phyloP scores from a whole-genome alignment of 2,113 vertebrate species.

The Pholis gunnellus region DNA sequence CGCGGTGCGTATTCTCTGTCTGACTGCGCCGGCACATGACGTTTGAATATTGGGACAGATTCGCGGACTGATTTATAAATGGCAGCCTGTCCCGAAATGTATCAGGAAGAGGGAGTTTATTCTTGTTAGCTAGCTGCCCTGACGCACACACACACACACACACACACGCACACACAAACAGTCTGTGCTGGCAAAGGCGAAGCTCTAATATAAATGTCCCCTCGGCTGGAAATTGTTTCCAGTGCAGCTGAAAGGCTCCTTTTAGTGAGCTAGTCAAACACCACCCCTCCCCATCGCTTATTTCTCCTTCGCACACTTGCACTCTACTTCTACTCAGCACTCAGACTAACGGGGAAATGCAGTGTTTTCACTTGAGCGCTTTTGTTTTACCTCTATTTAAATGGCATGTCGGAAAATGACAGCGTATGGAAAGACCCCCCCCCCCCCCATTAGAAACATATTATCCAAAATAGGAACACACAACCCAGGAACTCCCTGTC shows the following conservation, averaged over 20 bases:
- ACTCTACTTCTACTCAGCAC: conserved; percentile 23
- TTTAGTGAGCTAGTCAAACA: conserved; percentile 78
- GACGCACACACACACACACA: conserved; percentile 27
- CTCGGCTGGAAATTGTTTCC: conserved; percentile 82
- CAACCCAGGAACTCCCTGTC: neutral
- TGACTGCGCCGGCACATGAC: conserved; percentile 18
- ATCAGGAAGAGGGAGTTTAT: conserved; percentile 35
- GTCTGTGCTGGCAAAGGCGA: conserved; percentile 36
- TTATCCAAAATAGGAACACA: neutral
- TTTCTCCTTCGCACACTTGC: conserved; percentile 27
- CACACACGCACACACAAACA: conserved; percentile 16
- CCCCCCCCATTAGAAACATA: neutral
- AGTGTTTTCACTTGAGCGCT: neutral
- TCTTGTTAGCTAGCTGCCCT: conserved; percentile 30
- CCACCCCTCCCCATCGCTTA: conserved; percentile 31
- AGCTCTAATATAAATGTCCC: conserved; percentile 74
- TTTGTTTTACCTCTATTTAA: conserved; percentile 44
- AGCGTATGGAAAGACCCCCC: conserved; percentile 25
- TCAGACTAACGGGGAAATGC: conserved; percentile 6
- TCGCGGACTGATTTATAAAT: conserved; percentile 53
- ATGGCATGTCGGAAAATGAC: conserved; percentile 10
- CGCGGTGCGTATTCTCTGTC: conserved; percentile 28
- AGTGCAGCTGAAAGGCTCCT: conserved; percentile 80
- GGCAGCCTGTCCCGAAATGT: conserved; percentile 44
- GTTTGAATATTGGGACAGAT: conserved; percentile 34